A percentile compares a stretch with the other conserved stretches of the same genome.
These are phyloP conservation scores for Aptenodytes patagonicus DNA, from an alignment of 2,113 vertebrate genomes.

Conservation along the genomic window DNA sequence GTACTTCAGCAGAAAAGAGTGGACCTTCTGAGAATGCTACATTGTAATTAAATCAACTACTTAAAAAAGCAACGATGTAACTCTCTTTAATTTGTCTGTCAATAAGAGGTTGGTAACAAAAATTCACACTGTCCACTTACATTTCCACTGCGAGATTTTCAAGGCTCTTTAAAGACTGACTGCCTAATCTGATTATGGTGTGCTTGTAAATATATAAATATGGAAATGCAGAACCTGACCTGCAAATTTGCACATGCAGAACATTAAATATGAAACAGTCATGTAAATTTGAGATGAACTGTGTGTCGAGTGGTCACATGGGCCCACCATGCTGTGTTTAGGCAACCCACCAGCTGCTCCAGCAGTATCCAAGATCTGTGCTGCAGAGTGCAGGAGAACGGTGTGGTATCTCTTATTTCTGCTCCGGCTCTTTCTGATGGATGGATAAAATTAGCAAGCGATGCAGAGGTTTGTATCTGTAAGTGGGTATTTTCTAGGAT, in stretches of 20 bases:
- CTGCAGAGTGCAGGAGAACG: background rate
- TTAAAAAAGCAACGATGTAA: background rate
- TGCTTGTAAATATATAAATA: background rate
- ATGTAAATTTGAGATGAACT: background rate
- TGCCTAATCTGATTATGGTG: background rate
- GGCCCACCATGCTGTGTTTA: background rate
- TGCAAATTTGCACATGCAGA: background rate
- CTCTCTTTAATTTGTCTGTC: background rate
- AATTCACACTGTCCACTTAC: background rate
- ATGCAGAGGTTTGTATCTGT: background rate
- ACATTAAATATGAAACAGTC: background rate
- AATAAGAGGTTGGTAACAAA: background rate
- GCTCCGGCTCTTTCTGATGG: background rate
- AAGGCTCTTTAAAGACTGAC: background rate
- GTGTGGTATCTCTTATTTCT: background rate
- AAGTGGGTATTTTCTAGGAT: background rate
- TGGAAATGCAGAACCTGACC: background rate
- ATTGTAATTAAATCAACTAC: background rate
- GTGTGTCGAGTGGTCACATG: background rate
- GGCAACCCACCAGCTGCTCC: background rate
- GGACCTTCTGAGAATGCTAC: background rate
- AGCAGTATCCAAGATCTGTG: background rate
- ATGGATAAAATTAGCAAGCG: background rate
- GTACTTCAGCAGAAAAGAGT: background rate
- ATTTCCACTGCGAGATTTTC: background rate